Percentiles rank a stretch among this genome's conserved stretches.
phyloP scores from a whole-genome alignment of 2,888 invertebrate genomes.

The Dysmachus trigonus region DNA sequence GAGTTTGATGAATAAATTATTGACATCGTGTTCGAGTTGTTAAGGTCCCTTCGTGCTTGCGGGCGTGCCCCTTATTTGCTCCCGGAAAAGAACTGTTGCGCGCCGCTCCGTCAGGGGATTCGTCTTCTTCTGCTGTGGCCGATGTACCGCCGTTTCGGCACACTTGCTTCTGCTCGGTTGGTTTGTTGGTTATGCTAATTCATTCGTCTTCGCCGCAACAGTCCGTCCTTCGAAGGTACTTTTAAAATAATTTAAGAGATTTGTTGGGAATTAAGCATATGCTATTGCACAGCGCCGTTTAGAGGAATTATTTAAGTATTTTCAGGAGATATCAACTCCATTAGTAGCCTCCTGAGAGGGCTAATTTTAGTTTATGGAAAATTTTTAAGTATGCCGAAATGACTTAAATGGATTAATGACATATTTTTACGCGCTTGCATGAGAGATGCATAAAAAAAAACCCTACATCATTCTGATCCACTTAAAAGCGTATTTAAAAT shows the following conservation, averaged over 20 bases:
- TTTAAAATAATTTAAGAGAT: neutral
- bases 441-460: too few relatives aligned
- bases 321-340: neutral
- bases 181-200: neutral
- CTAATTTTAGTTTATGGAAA: neutral
- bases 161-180: neutral
- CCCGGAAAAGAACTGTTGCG: neutral
- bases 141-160: neutral
- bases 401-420: too few relatives aligned
- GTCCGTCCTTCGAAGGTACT: neutral
- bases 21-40: slow-evolving; percentile 36
- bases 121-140: neutral
- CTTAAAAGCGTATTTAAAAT: too few relatives aligned
- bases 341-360: neutral
- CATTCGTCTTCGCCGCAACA: neutral
- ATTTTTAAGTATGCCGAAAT: too few relatives aligned
- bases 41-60: neutral
- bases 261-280: neutral
- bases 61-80: neutral
- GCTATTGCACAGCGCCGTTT: neutral
- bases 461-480: too few relatives aligned
- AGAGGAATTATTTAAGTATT: neutral
- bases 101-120: neutral
- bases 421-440: too few relatives aligned
- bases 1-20: slow-evolving; percentile 48